Percentiles rank a stretch among this genome's conserved stretches.
Conservation (phyloP, 2,797 vertebrate species). For the Lycodopsis pacificus region DNA sequence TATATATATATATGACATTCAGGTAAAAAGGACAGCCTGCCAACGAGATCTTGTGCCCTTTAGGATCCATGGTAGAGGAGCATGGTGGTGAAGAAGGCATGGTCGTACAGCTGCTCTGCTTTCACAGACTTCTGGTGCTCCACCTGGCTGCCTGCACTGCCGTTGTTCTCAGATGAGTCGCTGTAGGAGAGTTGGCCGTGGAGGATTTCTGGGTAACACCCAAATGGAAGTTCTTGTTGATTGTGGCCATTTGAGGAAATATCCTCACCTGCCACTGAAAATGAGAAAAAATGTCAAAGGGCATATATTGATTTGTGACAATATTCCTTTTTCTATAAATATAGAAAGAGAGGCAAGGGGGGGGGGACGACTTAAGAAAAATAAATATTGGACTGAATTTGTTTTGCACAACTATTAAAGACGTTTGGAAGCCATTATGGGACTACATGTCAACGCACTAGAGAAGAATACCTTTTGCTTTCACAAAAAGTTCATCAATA, state of each 20-base stretch:
- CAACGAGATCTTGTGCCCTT: constrained; percentile 32
- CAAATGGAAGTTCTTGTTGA: constrained; percentile 76
- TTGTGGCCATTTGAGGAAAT: constrained; percentile 85
- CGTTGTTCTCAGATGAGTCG: constrained; percentile 88
- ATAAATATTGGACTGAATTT: constrained; percentile 35
- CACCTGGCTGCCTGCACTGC: constrained; percentile 88
- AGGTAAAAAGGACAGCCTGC: constrained; percentile 19
- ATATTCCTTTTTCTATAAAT: constrained; percentile 5
- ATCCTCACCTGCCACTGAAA: constrained; percentile 90
- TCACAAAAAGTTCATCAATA: constrained; percentile 24
- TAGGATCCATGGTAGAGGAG: constrained; percentile 94
- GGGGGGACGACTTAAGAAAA: background rate
- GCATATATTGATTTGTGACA: constrained; percentile 9
- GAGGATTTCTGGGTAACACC: constrained; percentile 75
- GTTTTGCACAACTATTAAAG: constrained; percentile 75
- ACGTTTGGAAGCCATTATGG: background rate
- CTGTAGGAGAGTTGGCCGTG: constrained; percentile 87
- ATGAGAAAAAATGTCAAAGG: constrained; percentile 74
- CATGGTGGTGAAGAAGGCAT: constrained; percentile 89
- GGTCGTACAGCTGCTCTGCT: constrained; percentile 89
- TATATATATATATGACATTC: constrained; percentile 28
- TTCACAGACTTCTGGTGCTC: constrained; percentile 92
- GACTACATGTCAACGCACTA: constrained; percentile 24
- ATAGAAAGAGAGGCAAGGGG: background rate
- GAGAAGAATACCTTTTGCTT: background rate